Conservation (phyloP, 2,797 vertebrate genomes). For the Anguilla pacifica region DNA sequence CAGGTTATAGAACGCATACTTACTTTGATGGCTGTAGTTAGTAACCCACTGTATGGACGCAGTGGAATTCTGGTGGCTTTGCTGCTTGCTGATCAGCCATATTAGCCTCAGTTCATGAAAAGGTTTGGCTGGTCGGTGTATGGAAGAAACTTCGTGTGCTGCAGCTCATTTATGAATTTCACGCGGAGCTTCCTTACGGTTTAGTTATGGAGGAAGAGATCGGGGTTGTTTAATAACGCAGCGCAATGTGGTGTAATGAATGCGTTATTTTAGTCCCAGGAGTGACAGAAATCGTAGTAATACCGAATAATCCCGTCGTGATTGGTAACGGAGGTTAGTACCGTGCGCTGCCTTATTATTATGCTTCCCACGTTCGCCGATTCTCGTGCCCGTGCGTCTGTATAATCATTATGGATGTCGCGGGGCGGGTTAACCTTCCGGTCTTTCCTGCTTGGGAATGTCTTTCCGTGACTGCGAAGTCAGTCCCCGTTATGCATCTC, state of each 20-base stretch:
- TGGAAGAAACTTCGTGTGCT: background rate
- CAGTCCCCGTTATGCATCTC: background rate
- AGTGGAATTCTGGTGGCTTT: background rate
- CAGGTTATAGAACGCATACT: conserved; percentile 17
- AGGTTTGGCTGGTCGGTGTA: background rate
- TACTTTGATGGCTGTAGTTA: background rate
- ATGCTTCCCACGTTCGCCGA: background rate
- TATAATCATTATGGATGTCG: background rate
- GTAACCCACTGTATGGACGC: background rate
- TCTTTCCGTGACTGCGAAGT: background rate
- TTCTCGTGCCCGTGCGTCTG: background rate
- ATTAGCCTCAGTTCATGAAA: background rate
- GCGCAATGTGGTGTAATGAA: background rate
- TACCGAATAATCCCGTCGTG: background rate
- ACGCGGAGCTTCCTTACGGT: background rate
- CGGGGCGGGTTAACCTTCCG: background rate
- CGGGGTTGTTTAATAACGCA: background rate
- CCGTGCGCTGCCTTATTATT: background rate
- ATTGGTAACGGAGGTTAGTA: background rate
- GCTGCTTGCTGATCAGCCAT: background rate
- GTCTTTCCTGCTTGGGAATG: background rate
- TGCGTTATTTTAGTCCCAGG: background rate
- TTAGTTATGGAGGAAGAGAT: background rate
- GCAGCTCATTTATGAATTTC: background rate
- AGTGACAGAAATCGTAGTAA: background rate